A percentile compares a stretch with the other conserved stretches of the same genome.
Conservation (phyloP, 2,888 invertebrate species). For the Metellina segmentata region DNA sequence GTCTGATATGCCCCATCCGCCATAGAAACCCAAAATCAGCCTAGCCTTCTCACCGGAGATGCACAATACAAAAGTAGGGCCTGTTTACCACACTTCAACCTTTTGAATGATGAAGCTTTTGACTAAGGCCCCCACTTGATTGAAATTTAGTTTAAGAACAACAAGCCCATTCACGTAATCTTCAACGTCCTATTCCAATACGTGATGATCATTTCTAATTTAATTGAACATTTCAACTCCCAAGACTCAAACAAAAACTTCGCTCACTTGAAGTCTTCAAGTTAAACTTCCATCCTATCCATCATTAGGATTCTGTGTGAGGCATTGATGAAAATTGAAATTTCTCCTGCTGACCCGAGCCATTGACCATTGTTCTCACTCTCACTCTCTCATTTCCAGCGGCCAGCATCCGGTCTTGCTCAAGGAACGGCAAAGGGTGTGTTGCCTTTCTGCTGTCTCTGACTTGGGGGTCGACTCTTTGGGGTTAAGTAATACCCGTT, state of each 20-base stretch:
- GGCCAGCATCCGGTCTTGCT: constrained; percentile 57
- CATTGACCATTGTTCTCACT: constrained; percentile 56
- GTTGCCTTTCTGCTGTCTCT: neutral
- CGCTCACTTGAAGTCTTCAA: neutral
- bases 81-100: too few species aligned
- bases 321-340: constrained; percentile 32
- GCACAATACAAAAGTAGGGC: too few species aligned
- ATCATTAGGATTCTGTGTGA: constrained; percentile 49
- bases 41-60: too few species aligned
- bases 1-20: too few species aligned
- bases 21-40: too few species aligned
- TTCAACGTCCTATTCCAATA: neutral
- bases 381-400: neutral
- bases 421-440: constrained; percentile 31
- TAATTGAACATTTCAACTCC: neutral
- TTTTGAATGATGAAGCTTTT: too few species aligned
- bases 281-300: neutral
- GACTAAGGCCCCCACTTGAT: too few species aligned
- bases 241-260: neutral
- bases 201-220: neutral
- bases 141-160: too few species aligned
- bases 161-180: too few species aligned
- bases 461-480: neutral
- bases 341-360: constrained; percentile 24
- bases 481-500: constrained; percentile 40